Evolutionary conservation across 2,113 vertebrate species (phyloP).

Genomic region (Oreochromis niloticus): DNA sequence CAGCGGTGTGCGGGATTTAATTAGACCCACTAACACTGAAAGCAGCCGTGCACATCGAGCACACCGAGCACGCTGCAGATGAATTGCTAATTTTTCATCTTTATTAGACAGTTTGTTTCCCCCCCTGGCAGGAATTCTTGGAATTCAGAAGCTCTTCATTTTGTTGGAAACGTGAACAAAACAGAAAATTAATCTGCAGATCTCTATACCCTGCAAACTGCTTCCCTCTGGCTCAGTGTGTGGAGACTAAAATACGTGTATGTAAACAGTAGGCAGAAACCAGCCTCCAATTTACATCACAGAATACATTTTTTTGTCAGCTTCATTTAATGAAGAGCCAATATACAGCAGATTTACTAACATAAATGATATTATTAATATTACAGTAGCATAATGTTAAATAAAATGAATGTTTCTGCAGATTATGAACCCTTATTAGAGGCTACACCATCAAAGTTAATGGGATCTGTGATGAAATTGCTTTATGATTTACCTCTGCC

Average conservation of each 20-base stretch:
- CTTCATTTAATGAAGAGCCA: neutral
- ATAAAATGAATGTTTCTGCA: neutral
- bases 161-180: neutral
- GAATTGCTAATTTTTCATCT: neutral
- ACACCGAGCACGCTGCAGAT: conserved; percentile 17
- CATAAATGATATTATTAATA: neutral
- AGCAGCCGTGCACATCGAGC: conserved; percentile 19
- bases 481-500: neutral
- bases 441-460: neutral
- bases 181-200: neutral
- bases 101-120: neutral
- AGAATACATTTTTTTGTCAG: neutral
- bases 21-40: conserved; percentile 9
- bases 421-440: neutral
- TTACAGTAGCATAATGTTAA: neutral
- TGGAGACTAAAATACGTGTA: neutral
- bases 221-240: neutral
- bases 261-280: neutral
- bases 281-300: neutral
- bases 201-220: neutral
- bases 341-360: neutral
- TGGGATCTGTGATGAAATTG: neutral
- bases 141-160: neutral
- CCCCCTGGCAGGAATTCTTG: neutral
- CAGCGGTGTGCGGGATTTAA: conserved; percentile 32